Percentiles rank a stretch among this genome's conserved stretches.
These are phyloP conservation scores for Elephas maximus DNA, from an alignment of 2,113 vertebrate species.

Conservation along the genomic window DNA sequence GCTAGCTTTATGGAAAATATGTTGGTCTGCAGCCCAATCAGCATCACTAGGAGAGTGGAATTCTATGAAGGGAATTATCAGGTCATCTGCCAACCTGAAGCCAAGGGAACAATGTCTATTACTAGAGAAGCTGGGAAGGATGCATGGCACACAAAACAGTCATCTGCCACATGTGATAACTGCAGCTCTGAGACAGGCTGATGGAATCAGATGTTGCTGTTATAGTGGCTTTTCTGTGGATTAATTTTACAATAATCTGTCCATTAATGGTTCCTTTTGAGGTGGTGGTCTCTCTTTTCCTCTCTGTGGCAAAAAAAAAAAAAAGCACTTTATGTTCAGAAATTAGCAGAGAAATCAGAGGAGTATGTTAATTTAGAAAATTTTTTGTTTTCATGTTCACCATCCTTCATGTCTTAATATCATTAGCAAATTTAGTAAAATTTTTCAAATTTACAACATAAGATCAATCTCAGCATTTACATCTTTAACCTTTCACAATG, in stretches of 20 bases:
- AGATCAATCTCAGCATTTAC: neutral
- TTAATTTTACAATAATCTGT: neutral
- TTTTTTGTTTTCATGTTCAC: neutral
- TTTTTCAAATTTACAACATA: neutral
- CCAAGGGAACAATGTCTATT: neutral
- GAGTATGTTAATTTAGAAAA: neutral
- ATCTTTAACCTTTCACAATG: neutral
- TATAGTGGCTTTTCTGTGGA: neutral
- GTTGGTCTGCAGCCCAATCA: neutral
- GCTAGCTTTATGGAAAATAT: neutral
- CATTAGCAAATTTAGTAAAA: constrained; percentile 11
- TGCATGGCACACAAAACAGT: neutral
- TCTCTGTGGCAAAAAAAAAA: neutral
- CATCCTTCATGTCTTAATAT: neutral
- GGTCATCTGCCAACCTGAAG: neutral
- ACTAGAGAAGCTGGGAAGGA: neutral
- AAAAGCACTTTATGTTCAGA: constrained; percentile 27
- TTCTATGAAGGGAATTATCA: neutral
- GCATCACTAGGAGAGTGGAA: neutral
- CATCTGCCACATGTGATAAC: neutral
- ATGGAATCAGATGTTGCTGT: neutral
- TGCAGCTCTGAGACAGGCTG: neutral
- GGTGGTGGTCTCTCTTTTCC: neutral
- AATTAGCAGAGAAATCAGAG: neutral
- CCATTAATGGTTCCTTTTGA: neutral